These are phyloP conservation scores for Xestoiulus laeticollis DNA, from an alignment of 2,888 invertebrate species.

Conservation along the genomic window DNA sequence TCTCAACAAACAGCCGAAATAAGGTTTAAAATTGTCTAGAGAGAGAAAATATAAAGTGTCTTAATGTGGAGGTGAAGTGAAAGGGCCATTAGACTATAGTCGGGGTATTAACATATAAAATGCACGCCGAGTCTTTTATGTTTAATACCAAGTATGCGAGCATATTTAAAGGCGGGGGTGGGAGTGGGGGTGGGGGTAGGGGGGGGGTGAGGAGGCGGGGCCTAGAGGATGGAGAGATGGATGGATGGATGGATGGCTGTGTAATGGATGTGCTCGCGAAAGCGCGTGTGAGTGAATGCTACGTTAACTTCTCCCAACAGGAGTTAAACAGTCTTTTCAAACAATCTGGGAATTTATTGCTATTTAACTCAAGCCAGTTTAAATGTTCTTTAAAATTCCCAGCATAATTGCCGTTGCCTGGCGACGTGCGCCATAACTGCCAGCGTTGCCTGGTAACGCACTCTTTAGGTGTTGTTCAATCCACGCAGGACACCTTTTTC, in stretches of 20 bases:
- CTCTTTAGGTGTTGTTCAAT: slow-evolving; percentile 51
- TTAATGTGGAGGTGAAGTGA: slow-evolving; percentile 26
- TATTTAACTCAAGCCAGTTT: slow-evolving; percentile 54
- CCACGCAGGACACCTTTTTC: slow-evolving; percentile 54
- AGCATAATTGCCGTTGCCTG: slow-evolving; percentile 54
- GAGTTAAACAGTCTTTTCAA: slow-evolving; percentile 53
- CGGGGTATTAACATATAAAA: slow-evolving; percentile 36
- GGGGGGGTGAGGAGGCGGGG: neutral
- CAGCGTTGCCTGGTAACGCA: slow-evolving; percentile 52
- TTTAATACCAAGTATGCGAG: slow-evolving; percentile 35
- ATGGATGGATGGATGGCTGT: slow-evolving; percentile 25
- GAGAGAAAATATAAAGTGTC: slow-evolving; percentile 20
- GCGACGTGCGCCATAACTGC: slow-evolving; percentile 53
- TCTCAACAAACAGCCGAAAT: slow-evolving; percentile 41
- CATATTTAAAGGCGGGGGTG: slow-evolving; percentile 11
- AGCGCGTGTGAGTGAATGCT: slow-evolving; percentile 44
- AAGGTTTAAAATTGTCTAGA: slow-evolving; percentile 44
- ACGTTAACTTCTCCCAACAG: slow-evolving; percentile 49
- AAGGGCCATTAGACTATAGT: slow-evolving; percentile 23
- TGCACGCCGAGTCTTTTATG: slow-evolving; percentile 30
- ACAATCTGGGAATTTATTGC: slow-evolving; percentile 55
- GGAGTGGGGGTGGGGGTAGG: neutral
- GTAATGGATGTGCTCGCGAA: slow-evolving; percentile 20
- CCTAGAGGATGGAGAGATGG: neutral
- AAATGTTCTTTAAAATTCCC: slow-evolving; percentile 54